Percentiles rank a stretch among this genome's conserved stretches.
These are phyloP conservation scores for Luidia sarsii DNA, from an alignment of 53 echinoderm and acorn worm species.

Conservation along the genomic window DNA sequence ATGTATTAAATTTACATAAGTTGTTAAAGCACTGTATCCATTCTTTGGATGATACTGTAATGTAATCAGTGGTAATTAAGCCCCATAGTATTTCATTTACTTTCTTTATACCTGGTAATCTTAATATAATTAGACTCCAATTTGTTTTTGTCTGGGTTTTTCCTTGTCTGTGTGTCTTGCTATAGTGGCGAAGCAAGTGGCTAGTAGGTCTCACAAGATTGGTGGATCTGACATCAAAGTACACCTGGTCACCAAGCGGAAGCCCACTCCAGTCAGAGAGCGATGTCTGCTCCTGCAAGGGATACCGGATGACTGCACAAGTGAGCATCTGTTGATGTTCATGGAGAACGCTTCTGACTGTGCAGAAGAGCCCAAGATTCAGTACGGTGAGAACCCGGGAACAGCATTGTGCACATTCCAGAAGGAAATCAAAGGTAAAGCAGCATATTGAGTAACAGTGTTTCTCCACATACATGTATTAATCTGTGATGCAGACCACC, in stretches of 20 bases:
- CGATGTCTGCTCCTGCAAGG: constrained; percentile 37
- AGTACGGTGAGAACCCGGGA: constrained; percentile 50
- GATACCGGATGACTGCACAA: constrained; percentile 47
- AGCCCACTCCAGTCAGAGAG: constrained; percentile 22
- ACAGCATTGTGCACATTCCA: constrained; percentile 40
- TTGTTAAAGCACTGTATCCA: too few relatives aligned
- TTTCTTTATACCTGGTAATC: background rate
- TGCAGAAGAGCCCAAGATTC: constrained; percentile 23
- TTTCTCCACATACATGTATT: too few relatives aligned
- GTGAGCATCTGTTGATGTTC: constrained; percentile 27
- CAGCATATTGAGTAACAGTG: background rate
- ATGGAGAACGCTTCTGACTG: constrained; percentile 15
- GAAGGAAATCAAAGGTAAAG: constrained; percentile 36
- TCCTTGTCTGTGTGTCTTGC: background rate
- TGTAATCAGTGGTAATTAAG: background rate
- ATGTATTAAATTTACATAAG: background rate
- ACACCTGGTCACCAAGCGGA: background rate
- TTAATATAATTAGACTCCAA: background rate
- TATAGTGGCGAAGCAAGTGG: constrained; percentile 8
- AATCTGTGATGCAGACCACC: too few relatives aligned
- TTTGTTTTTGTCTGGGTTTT: background rate
- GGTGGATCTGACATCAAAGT: background rate
- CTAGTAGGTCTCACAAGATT: background rate
- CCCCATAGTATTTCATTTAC: background rate
- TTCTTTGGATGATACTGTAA: background rate